These are phyloP conservation scores for Ophthalmolycus amberensis DNA, from an alignment of 2,113 vertebrate species.

Conservation along the genomic window DNA sequence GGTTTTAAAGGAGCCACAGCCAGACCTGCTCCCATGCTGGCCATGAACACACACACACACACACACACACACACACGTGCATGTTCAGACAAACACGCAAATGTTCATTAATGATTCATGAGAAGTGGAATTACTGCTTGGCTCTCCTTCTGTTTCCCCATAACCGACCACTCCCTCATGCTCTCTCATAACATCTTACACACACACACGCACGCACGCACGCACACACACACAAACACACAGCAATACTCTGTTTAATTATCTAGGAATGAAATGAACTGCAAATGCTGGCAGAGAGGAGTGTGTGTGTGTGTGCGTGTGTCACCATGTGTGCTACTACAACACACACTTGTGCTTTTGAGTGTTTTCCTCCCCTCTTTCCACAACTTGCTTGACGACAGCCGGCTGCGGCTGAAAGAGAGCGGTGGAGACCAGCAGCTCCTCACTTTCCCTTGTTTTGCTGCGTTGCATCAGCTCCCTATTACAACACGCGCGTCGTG, in stretches of 20 bases:
- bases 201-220: background rate
- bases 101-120: constrained; percentile 63
- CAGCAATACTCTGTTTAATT: background rate
- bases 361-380: constrained; percentile 21
- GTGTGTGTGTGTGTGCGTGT: constrained; percentile 34
- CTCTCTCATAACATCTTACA: constrained; percentile 38
- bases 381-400: constrained; percentile 18
- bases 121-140: constrained; percentile 52
- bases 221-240: constrained; percentile 14
- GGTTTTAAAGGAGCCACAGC: constrained; percentile 16
- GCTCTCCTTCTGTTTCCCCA: constrained; percentile 54
- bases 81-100: background rate
- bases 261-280: no score
- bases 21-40: background rate
- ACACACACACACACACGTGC: constrained; percentile 10
- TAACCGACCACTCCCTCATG: constrained; percentile 47
- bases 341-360: constrained; percentile 32
- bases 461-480: constrained; percentile 54
- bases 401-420: constrained; percentile 22
- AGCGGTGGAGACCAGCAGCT: constrained; percentile 32
- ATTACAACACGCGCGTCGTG: background rate
- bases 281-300: no score
- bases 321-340: background rate
- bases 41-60: constrained; percentile 5
- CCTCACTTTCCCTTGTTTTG: constrained; percentile 46